Conservation (phyloP, 2,113 vertebrate genomes). For the Poecile atricapillus region DNA sequence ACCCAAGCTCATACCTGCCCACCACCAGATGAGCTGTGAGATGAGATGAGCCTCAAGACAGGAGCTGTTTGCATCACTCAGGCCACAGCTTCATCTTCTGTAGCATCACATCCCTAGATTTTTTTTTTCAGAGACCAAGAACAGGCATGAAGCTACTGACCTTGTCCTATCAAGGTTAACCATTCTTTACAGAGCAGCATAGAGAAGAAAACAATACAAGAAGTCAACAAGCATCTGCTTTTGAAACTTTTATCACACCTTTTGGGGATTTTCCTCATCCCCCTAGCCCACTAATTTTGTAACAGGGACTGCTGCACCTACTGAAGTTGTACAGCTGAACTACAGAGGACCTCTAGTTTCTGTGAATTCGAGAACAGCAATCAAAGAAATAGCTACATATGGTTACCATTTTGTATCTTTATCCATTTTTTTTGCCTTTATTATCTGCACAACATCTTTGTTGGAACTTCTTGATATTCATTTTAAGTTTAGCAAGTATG, state of each 20-base stretch:
- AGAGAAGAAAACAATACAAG: not conserved
- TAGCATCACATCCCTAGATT: not conserved
- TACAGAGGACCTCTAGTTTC: not conserved
- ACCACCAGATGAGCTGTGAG: not conserved
- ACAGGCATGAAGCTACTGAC: not conserved
- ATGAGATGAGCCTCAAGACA: not conserved
- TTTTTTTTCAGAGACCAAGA: not conserved
- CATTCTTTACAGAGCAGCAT: not conserved
- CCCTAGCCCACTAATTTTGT: not conserved
- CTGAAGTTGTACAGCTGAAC: not conserved
- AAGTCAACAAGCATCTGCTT: not conserved
- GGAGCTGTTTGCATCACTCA: not conserved
- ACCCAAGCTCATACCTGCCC: not conserved
- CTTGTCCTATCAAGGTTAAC: not conserved
- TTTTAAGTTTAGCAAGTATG: conserved; percentile 6
- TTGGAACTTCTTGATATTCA: not conserved
- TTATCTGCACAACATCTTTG: not conserved
- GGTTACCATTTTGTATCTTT: not conserved
- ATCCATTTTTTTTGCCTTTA: not conserved
- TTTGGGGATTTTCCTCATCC: not conserved
- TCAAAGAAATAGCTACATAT: not conserved
- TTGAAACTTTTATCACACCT: not conserved
- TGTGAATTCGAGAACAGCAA: not conserved
- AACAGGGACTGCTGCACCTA: not conserved
- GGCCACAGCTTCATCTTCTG: not conserved